phyloP scores from a whole-genome alignment of 1,140 invertebrate species.

The Trinorchestia longiramus region DNA sequence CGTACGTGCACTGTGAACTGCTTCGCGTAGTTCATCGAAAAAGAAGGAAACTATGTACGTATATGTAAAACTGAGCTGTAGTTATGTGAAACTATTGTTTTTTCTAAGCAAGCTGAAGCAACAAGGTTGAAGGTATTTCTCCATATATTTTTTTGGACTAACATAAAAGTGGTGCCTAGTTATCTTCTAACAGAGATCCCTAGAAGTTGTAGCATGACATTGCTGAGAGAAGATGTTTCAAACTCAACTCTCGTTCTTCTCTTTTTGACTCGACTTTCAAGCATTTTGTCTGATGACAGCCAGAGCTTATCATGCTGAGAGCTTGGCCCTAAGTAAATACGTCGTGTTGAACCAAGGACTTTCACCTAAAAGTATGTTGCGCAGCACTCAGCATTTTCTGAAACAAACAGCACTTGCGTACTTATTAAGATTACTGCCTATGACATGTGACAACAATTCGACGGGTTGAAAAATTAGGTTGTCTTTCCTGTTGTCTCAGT shows the following conservation, averaged over 20 bases:
- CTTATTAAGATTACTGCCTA: no score
- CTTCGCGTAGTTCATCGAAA: neutral
- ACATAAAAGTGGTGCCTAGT: neutral
- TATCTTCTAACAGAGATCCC: neutral
- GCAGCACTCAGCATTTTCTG: neutral
- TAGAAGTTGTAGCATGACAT: neutral
- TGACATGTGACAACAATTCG: no score
- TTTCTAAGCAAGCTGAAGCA: neutral
- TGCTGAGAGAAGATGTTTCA: neutral
- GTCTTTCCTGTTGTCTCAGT: no score
- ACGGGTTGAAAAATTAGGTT: no score
- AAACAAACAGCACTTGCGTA: neutral
- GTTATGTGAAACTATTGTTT: neutral
- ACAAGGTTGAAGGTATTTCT: neutral
- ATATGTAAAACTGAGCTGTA: no score
- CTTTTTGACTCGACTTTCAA: neutral
- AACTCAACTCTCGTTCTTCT: neutral
- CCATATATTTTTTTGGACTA: neutral
- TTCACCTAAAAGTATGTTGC: neutral
- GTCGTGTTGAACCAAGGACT: neutral
- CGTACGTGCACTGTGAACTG: neutral
- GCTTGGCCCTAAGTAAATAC: neutral
- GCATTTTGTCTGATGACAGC: neutral
- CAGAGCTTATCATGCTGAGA: neutral
- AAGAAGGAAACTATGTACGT: neutral